A percentile compares a stretch with the other conserved stretches of the same genome.
phyloP scores from a whole-genome alignment of 2,797 vertebrate genomes.

The Lates japonicus region DNA sequence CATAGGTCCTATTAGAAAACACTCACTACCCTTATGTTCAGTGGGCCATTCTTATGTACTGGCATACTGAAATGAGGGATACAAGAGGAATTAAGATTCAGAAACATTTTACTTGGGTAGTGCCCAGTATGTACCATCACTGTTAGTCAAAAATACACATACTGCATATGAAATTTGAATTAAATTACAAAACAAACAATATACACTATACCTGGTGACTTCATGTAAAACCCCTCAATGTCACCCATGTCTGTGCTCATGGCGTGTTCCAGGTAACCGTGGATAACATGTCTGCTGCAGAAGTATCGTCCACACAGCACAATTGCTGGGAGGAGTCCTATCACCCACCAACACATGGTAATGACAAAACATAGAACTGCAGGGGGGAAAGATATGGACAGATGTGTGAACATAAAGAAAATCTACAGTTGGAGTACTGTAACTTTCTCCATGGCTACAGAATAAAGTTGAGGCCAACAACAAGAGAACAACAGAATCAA shows the following conservation, averaged over 20 bases:
- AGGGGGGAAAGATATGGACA: conserved; percentile 24
- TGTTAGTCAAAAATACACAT: not conserved
- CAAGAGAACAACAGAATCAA: not conserved
- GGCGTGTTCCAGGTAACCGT: conserved; percentile 43
- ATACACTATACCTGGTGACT: conserved; percentile 61
- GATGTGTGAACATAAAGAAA: not conserved
- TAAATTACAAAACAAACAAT: not conserved
- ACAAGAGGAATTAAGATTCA: not conserved
- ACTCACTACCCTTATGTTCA: not conserved
- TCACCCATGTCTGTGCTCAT: conserved; percentile 66
- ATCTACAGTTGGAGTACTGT: not conserved
- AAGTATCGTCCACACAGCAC: conserved; percentile 62
- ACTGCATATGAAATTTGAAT: not conserved
- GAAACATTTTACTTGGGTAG: not conserved
- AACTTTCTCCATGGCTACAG: not conserved
- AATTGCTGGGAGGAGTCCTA: conserved; percentile 55
- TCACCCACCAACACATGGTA: conserved; percentile 68
- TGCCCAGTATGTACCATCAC: not conserved
- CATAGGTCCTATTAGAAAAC: not conserved
- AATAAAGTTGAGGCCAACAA: not conserved
- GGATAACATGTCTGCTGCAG: conserved; percentile 61
- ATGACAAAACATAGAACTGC: conserved; percentile 49
- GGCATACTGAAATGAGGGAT: not conserved
- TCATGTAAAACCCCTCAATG: conserved; percentile 65
- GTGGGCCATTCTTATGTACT: not conserved